Conservation (phyloP, 2,888 invertebrate species). For the Coenonympha arcania region DNA sequence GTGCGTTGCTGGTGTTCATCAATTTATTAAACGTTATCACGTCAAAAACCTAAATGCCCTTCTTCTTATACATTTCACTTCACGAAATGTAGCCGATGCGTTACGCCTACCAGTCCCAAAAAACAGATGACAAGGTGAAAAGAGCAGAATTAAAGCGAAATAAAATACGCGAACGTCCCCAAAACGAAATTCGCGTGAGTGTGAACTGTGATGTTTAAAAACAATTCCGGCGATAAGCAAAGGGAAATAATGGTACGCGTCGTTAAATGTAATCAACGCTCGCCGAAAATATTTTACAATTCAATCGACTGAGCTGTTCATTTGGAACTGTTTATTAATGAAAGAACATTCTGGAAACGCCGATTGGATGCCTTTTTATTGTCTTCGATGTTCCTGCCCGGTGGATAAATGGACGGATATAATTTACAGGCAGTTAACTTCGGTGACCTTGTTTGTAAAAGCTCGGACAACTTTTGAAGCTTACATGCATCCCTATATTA, state of each 20-base stretch:
- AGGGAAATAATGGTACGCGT: constrained; percentile 9
- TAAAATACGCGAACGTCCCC: background rate
- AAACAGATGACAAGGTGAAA: background rate
- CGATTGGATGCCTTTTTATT: background rate
- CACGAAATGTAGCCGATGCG: background rate
- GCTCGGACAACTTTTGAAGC: too few species aligned
- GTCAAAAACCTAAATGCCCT: too few species aligned
- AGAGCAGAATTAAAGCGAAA: background rate
- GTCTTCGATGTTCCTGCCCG: background rate
- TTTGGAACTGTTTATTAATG: constrained; percentile 6
- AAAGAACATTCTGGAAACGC: constrained; percentile 1
- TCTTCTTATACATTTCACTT: background rate
- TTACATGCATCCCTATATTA: too few species aligned
- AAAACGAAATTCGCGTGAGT: constrained; percentile 1
- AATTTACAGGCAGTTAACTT: background rate
- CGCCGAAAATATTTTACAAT: constrained; percentile 10
- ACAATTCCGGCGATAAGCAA: constrained; percentile 12
- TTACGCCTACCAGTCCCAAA: background rate
- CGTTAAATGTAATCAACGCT: constrained; percentile 10
- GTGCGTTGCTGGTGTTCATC: too few species aligned
- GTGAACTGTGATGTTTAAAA: constrained; percentile 11
- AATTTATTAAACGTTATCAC: too few species aligned
- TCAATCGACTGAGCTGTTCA: constrained; percentile 9
- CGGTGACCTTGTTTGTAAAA: background rate
- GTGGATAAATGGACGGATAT: background rate